phyloP scores from a whole-genome alignment of 2,113 vertebrate genomes.

The Procavia capensis region DNA sequence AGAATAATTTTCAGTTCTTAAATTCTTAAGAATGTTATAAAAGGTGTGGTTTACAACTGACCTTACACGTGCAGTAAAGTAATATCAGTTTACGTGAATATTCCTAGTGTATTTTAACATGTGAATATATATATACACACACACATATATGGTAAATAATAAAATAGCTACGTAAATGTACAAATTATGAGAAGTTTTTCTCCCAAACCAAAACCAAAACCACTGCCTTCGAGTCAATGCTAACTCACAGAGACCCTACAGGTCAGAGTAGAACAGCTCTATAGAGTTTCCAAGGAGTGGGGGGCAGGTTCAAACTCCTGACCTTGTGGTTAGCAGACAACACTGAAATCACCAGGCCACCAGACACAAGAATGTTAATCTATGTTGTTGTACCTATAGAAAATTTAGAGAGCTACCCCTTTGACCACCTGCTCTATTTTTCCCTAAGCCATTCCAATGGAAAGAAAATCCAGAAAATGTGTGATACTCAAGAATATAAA shows the following conservation, averaged over 20 bases:
- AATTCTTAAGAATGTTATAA: not conserved
- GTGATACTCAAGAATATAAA: conserved; percentile 45
- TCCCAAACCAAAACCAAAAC: too few relatives aligned
- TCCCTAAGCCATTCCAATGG: conserved; percentile 6
- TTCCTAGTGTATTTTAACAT: not conserved
- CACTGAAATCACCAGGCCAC: too few relatives aligned
- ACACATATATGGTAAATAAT: not conserved
- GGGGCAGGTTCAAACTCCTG: too few relatives aligned
- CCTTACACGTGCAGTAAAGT: not conserved
- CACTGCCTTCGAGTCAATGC: too few relatives aligned
- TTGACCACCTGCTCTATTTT: not conserved
- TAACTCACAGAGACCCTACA: too few relatives aligned
- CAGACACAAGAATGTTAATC: not conserved
- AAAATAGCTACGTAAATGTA: not conserved
- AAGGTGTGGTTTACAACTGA: not conserved
- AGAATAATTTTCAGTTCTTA: not conserved
- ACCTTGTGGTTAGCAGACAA: too few relatives aligned
- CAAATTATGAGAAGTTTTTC: not conserved
- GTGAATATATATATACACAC: not conserved
- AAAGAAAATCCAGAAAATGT: not conserved
- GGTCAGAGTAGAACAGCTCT: too few relatives aligned
- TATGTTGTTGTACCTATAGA: not conserved
- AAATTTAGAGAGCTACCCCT: not conserved
- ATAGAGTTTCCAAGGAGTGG: too few relatives aligned
- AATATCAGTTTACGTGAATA: not conserved